These are phyloP conservation scores for Acanthornis magna DNA, from an alignment of 2,797 vertebrate species.

Conservation along the genomic window DNA sequence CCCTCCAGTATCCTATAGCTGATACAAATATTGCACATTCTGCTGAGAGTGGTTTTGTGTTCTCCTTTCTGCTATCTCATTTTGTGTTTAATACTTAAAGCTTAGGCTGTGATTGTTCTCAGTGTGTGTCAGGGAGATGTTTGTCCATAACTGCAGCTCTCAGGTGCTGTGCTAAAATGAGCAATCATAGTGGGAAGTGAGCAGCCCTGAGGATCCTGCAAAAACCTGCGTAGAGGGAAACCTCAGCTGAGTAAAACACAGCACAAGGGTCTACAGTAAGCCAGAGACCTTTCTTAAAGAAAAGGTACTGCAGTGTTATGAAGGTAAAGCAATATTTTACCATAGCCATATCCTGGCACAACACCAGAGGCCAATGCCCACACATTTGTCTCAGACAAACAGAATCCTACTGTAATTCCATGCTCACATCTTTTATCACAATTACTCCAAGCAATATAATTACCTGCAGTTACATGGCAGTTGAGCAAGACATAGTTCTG, in stretches of 20 bases:
- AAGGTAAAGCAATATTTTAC: not conserved
- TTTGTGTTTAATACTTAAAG: not conserved
- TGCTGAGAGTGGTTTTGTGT: not conserved
- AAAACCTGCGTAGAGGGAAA: not conserved
- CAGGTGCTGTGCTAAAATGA: not conserved
- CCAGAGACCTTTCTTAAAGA: not conserved
- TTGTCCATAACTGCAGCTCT: not conserved
- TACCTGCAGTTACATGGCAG: not conserved
- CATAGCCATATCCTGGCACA: not conserved
- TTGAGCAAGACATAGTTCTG: not conserved
- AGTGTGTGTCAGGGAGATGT: not conserved
- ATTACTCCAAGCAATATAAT: constrained; percentile 16
- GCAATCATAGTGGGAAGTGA: not conserved
- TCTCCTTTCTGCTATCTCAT: not conserved
- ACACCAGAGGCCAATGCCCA: not conserved
- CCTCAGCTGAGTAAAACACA: not conserved
- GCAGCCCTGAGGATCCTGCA: not conserved
- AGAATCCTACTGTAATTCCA: not conserved
- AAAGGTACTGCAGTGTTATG: not conserved
- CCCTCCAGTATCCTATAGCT: not conserved
- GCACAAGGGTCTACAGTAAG: rapidly evolving
- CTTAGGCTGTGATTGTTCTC: not conserved
- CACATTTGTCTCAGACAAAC: not conserved
- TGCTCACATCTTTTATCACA: not conserved
- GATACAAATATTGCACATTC: not conserved